Percentiles rank a stretch among this genome's conserved stretches.
Evolutionary conservation across 2,113 vertebrate species (phyloP).

Genomic region (Sorex fumeus): DNA sequence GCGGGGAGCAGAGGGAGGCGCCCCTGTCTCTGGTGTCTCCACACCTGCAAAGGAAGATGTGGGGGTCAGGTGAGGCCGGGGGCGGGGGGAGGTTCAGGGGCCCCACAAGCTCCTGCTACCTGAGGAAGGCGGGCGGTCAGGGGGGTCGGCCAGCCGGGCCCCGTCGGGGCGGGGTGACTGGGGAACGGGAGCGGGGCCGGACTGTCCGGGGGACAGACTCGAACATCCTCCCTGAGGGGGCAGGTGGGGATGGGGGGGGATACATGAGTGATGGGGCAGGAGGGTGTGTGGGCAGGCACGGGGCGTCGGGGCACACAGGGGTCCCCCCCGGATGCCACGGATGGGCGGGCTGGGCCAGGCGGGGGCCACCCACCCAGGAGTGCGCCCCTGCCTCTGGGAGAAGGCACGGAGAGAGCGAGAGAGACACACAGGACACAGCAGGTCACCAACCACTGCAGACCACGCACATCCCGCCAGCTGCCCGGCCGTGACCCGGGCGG

Average conservation of each 20-base stretch:
- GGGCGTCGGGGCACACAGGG: slow-evolving; percentile 21
- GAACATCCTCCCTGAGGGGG: slow-evolving; percentile 49
- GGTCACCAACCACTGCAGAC: slow-evolving; percentile 82
- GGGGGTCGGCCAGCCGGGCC: slow-evolving; percentile 40
- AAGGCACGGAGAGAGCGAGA: slow-evolving; percentile 73
- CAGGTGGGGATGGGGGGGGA: neutral
- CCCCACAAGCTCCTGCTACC: neutral
- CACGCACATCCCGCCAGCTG: slow-evolving; percentile 84
- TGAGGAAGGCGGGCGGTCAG: slow-evolving; percentile 6
- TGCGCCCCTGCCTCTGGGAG: slow-evolving; percentile 61
- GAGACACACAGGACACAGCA: slow-evolving; percentile 77
- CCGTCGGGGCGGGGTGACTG: neutral
- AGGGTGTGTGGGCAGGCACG: slow-evolving; percentile 57
- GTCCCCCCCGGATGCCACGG: neutral
- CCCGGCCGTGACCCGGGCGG: slow-evolving; percentile 68
- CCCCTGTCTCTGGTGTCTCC: slow-evolving; percentile 77
- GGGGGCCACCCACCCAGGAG: slow-evolving; percentile 15
- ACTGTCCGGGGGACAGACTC: slow-evolving; percentile 4
- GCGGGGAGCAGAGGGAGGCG: slow-evolving; percentile 60
- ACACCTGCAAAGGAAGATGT: slow-evolving; percentile 82
- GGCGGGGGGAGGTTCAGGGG: too few relatives aligned
- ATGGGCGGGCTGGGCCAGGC: slow-evolving; percentile 1
- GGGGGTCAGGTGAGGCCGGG: neutral
- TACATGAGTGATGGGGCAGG: neutral
- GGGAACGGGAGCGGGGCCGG: neutral